Evolutionary conservation across 2,888 invertebrate genomes (phyloP), one percentile per base, ranked within the genome.

Genomic region (Odiellus spinosus): DNA sequence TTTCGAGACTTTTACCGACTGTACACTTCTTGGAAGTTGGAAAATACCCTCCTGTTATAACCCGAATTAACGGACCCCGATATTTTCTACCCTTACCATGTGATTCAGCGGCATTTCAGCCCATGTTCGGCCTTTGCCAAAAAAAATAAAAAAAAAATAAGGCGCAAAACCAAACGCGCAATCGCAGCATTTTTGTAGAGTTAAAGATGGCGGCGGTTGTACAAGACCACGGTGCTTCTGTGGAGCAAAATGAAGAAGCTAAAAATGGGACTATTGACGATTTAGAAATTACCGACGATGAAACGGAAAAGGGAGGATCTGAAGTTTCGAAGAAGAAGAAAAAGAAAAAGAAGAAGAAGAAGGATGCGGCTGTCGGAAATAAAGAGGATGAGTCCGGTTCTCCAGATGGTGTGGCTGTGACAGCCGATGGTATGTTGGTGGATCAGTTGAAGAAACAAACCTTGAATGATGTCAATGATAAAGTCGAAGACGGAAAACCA

Each of bases 141-240:
- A n/a, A n/a, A n/a, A n/a, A n/a, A n/a, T n/a, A n/a, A n/a, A n/a
- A n/a, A n/a, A n/a, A n/a, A n/a, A n/a, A n/a, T n/a, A n/a, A n/a
- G n/a, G n/a, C n/a, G n/a, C n/a, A n/a, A n/a, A n/a, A n/a, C n/a
- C n/a, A n/a, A n/a, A n/a, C n/a, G n/a, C n/a, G n/a, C n/a, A n/a
- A n/a, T n/a, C n/a, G n/a, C n/a, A n/a, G n/a, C n/a, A n/a, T n/a
- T n/a, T n/a, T n/a, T n/a, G n/a, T n/a, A n/a, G n/a, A n/a, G n/a
- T n/a, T n/a, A n/a, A 68, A 69, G 66, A 76, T 76, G 76, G 75
- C 75, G 56, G 74, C 74, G 49, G 69, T 75, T 48, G 67, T 74
- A 59, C 70, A 73, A 55, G 71, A 72, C 59, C 67, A 71, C 50
- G 69, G 68, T 53, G 69, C 40, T 1, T 45, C 69, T 54, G 67